Evolutionary conservation across 2,113 vertebrate genomes (phyloP), one percentile per base, ranked within the genome.

Genomic region (Zosterops lateralis): DNA sequence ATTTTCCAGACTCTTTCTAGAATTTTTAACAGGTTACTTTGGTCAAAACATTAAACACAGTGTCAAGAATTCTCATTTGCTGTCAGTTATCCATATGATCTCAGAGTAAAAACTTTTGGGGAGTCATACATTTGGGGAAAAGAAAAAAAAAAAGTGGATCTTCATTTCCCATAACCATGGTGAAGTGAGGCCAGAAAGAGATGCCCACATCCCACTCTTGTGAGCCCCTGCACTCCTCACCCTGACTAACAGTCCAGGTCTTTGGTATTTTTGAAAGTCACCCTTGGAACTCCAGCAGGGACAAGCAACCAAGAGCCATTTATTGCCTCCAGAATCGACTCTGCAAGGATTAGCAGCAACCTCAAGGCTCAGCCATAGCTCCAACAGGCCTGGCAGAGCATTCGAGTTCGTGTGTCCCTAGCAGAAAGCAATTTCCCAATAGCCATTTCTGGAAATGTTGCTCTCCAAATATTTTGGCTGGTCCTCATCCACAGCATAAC

Each of bases 161-260:
- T 21, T 76, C 60, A 36, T 50, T 66, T 81, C 76, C 83, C 9
- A 4, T 28, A 65, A 53, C 7, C 7, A 36, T 0, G 0, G 42
- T 29, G 54, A 92, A 58, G n/a, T 1, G 1, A 53, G 32, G 25
- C 17, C 2, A 6, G 28, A 53, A 29, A 65, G 38, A 62, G 38
- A 62, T 8, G 9, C 20, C 14, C 64, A 66, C 3, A 18, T 25
- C 3, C 10, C 28, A 5, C 14, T n/a, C 31, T 31, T 17, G 34
- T 0, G 9, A 76, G 12, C 8, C 14, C 31, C 22, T 6, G 1
- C 1, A 14, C 38, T 44, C 34, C 36, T 28, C 2, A 4, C 6
- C 26, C 32, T 2, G 1, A 42, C 34, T 77, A 15, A 50, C 12
- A 54, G 7, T 28, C 21, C 10, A 7, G 18, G 6, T 11, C 45